phyloP scores from a whole-genome alignment of 35 echinoderm and acorn worm species.

The Ptychodera flava region DNA sequence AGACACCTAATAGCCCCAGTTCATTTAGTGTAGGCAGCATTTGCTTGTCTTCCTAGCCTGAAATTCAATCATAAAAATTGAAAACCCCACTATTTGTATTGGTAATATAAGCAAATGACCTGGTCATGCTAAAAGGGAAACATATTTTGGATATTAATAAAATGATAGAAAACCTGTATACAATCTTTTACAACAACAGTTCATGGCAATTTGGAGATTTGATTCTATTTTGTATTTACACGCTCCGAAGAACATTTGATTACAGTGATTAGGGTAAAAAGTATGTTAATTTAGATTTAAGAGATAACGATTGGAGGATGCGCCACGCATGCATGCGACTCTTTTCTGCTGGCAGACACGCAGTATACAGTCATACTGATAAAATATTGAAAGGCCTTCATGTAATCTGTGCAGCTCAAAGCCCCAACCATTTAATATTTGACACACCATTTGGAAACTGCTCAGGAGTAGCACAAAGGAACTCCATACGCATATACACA shows the following conservation, averaged over 20 bases:
- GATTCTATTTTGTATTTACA: slow-evolving; percentile 2
- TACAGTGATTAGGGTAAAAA: not conserved
- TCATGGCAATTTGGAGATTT: not conserved
- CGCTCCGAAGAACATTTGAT: not conserved
- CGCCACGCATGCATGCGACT: not conserved
- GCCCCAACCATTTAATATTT: not conserved
- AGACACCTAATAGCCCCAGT: not conserved
- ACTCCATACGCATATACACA: not conserved
- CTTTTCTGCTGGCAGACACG: not conserved
- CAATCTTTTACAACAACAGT: not conserved
- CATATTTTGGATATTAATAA: not conserved
- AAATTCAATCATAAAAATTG: too few species aligned
- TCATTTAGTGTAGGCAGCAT: not conserved
- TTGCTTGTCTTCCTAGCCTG: not conserved
- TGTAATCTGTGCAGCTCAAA: too few species aligned
- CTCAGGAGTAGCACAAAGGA: not conserved
- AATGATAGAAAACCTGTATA: not conserved
- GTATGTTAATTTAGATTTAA: not conserved
- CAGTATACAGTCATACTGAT: not conserved
- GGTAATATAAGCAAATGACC: slow-evolving; percentile 1
- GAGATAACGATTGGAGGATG: not conserved
- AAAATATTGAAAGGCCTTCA: not conserved
- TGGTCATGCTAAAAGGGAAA: not conserved
- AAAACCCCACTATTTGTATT: not conserved
- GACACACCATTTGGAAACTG: not conserved